Percentiles rank a stretch among this genome's conserved stretches.
These are phyloP conservation scores for Cantharis flavilabris DNA, from an alignment of 2,888 invertebrate species.

Conservation along the genomic window DNA sequence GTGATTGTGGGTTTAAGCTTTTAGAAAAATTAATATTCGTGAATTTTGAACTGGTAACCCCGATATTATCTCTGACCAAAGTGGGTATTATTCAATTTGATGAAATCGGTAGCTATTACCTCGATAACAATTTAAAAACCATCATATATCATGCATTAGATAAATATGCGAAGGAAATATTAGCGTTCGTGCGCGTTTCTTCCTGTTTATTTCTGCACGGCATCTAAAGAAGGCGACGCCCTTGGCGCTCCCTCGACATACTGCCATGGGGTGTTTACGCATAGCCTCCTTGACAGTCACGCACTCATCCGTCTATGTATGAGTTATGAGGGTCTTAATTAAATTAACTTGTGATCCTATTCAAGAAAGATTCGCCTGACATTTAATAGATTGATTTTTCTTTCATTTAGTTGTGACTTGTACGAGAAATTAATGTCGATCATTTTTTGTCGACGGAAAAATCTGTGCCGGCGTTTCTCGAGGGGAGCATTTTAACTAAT, in stretches of 20 bases:
- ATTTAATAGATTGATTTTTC: slow-evolving; percentile 1
- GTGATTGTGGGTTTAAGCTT: slow-evolving; percentile 15
- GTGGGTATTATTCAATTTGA: slow-evolving; percentile 28
- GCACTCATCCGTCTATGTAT: slow-evolving; percentile 39
- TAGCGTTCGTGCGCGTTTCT: slow-evolving; percentile 29
- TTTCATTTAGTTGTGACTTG: background rate
- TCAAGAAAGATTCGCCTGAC: slow-evolving; percentile 10
- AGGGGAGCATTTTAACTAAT: background rate
- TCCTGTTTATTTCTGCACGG: slow-evolving; percentile 28
- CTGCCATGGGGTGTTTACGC: slow-evolving; percentile 23
- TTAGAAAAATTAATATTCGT: slow-evolving; percentile 18
- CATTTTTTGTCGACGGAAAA: background rate
- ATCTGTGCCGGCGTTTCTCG: background rate
- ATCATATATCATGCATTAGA: slow-evolving; percentile 27
- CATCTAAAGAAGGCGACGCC: slow-evolving; percentile 30
- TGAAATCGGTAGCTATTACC: slow-evolving; percentile 25
- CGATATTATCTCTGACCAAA: slow-evolving; percentile 22
- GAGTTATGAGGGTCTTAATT: slow-evolving; percentile 42
- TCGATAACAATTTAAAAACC: slow-evolving; percentile 28
- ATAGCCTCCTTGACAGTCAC: slow-evolving; percentile 33
- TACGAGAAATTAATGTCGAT: background rate
- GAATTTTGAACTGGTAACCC: slow-evolving; percentile 12
- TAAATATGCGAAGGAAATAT: slow-evolving; percentile 32
- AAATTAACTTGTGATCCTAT: slow-evolving; percentile 35
- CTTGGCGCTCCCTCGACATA: slow-evolving; percentile 26